Percentiles rank a stretch among this genome's conserved stretches.
These are phyloP conservation scores for Tachystola acroxantha DNA, from an alignment of 2,888 invertebrate species.

Conservation along the genomic window DNA sequence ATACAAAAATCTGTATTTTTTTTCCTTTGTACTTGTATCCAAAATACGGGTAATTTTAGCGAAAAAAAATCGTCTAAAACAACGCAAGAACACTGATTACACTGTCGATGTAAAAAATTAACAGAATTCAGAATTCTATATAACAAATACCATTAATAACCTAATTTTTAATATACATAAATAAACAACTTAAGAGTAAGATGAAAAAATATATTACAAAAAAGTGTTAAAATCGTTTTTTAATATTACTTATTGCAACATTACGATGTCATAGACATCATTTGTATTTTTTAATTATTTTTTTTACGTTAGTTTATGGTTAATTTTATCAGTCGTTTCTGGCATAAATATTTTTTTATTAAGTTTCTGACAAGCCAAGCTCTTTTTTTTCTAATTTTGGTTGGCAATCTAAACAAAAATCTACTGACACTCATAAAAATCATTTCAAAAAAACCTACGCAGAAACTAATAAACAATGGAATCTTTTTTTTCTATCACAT, in stretches of 20 bases:
- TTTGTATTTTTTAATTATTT: slow-evolving; percentile 26
- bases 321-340: slow-evolving; percentile 42
- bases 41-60: slow-evolving; percentile 2
- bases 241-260: slow-evolving; percentile 63
- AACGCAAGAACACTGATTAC: slow-evolving; percentile 8
- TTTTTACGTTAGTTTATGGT: slow-evolving; percentile 16
- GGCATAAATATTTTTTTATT: slow-evolving; percentile 14
- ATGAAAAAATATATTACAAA: slow-evolving; percentile 50
- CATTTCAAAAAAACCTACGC: slow-evolving; percentile 30
- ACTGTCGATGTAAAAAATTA: slow-evolving; percentile 17
- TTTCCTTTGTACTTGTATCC: slow-evolving; percentile 9
- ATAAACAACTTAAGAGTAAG: slow-evolving; percentile 36
- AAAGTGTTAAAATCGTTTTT: slow-evolving; percentile 24
- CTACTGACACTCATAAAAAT: slow-evolving; percentile 17
- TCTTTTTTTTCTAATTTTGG: slow-evolving; percentile 1
- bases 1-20: slow-evolving; percentile 8
- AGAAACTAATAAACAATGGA: slow-evolving; percentile 64
- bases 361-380: slow-evolving; percentile 8
- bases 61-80: not conserved
- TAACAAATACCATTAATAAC: slow-evolving; percentile 21
- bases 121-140: slow-evolving; percentile 30
- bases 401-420: slow-evolving; percentile 6
- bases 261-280: slow-evolving; percentile 48
- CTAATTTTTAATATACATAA: slow-evolving; percentile 39
- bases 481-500: slow-evolving; percentile 65